A percentile compares a stretch with the other conserved stretches of the same genome.
Evolutionary conservation across 2,113 vertebrate species (phyloP).

Genomic region (Phoxinus phoxinus): DNA sequence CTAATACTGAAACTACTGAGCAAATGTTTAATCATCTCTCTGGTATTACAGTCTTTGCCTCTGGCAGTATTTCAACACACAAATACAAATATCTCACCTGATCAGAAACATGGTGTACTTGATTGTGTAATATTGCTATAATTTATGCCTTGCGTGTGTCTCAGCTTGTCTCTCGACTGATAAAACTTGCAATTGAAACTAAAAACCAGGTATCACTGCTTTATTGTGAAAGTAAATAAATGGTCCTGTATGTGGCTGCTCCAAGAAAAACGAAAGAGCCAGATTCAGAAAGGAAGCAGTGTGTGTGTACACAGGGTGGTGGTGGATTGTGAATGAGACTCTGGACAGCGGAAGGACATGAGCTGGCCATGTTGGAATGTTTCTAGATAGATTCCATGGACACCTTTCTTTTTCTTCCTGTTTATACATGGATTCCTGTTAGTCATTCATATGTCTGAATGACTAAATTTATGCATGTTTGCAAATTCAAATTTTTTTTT

Average conservation of each 20-base stretch:
- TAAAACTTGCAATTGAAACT: conserved; percentile 43
- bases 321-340: conserved; percentile 42
- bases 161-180: neutral
- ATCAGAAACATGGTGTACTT: conserved; percentile 15
- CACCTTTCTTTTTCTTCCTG: conserved; percentile 65
- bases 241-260: conserved; percentile 34
- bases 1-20: conserved; percentile 42
- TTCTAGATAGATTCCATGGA: conserved; percentile 58
- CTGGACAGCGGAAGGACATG: conserved; percentile 62
- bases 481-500: neutral
- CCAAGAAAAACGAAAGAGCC: conserved; percentile 3
- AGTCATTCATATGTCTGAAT: conserved; percentile 56
- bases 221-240: conserved; percentile 9
- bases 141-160: conserved; percentile 2
- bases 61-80: conserved; percentile 23
- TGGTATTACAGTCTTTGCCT: conserved; percentile 20
- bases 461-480: neutral
- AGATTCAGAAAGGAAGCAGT: conserved; percentile 8
- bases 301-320: conserved; percentile 18
- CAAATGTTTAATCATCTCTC: conserved; percentile 32
- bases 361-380: conserved; percentile 70
- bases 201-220: neutral
- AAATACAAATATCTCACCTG: conserved; percentile 10
- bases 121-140: conserved; percentile 15
- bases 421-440: too few species aligned